Evolutionary conservation across 2,797 vertebrate genomes (phyloP).

Genomic region (Coregonus ussuriensis): DNA sequence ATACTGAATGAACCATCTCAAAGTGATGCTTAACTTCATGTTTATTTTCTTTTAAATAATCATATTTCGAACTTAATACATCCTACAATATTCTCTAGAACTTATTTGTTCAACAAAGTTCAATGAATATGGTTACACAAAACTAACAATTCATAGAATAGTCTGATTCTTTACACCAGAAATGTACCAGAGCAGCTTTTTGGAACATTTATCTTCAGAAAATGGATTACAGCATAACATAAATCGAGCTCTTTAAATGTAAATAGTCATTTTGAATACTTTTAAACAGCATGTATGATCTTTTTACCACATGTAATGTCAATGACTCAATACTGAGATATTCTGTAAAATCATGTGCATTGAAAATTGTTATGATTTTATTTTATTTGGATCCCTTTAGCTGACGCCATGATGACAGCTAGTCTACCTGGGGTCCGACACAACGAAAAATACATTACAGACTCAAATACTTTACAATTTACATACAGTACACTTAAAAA

Average conservation of each 20-base stretch:
- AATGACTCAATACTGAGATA: constrained; percentile 54
- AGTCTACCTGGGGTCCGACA: no score
- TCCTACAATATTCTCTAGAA: constrained; percentile 47
- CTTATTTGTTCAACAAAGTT: constrained; percentile 55
- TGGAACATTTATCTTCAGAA: constrained; percentile 47
- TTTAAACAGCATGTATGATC: constrained; percentile 70
- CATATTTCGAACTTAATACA: constrained; percentile 45
- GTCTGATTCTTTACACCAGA: constrained; percentile 29
- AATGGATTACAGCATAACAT: constrained; percentile 58
- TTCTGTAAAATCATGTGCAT: constrained; percentile 55
- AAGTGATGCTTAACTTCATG: constrained; percentile 41
- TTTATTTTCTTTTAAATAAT: constrained; percentile 40
- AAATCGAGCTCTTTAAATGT: constrained; percentile 57
- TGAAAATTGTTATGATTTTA: constrained; percentile 23
- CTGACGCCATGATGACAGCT: no score
- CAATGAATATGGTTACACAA: constrained; percentile 57
- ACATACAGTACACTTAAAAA: no score
- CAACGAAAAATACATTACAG: no score
- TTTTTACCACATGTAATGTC: constrained; percentile 65
- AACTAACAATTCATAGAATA: constrained; percentile 38
- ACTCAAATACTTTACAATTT: no score
- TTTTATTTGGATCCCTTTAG: no score
- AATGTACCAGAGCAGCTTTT: constrained; percentile 26
- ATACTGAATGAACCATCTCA: constrained; percentile 52
- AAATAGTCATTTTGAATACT: constrained; percentile 76